phyloP scores from a whole-genome alignment of 2,113 vertebrate species.

The Sorex araneus region DNA sequence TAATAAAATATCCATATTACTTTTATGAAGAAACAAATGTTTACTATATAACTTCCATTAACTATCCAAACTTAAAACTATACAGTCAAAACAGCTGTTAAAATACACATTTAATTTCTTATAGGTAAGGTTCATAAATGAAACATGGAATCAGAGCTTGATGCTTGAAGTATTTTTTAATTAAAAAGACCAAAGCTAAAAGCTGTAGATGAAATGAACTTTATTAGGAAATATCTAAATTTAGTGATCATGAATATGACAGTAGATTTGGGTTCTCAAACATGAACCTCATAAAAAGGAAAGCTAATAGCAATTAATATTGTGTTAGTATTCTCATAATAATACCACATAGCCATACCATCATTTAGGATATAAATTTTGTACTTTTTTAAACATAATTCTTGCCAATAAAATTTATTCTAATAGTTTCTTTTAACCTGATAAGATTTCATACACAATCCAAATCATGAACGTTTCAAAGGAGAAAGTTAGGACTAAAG shows the following conservation, averaged over 20 bases:
- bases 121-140: neutral
- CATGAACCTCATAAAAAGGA: conserved; percentile 2
- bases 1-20: neutral
- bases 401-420: neutral
- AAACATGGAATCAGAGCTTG: conserved; percentile 18
- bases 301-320: neutral
- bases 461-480: neutral
- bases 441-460: neutral
- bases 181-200: conserved; percentile 51
- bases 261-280: neutral
- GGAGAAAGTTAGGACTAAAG: neutral
- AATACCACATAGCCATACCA: conserved; percentile 31
- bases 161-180: neutral
- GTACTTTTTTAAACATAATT: neutral
- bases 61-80: conserved; percentile 37
- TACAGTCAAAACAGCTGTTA: neutral
- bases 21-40: conserved; percentile 42
- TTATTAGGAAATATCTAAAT: conserved; percentile 35
- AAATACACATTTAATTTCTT: conserved; percentile 30
- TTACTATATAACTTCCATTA: conserved; percentile 31
- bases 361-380: conserved; percentile 7
- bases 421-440: neutral
- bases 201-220: neutral
- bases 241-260: neutral
- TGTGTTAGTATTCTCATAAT: neutral